These are phyloP conservation scores for Marmota flaviventris DNA, from an alignment of 2,113 vertebrate genomes.

Conservation along the genomic window DNA sequence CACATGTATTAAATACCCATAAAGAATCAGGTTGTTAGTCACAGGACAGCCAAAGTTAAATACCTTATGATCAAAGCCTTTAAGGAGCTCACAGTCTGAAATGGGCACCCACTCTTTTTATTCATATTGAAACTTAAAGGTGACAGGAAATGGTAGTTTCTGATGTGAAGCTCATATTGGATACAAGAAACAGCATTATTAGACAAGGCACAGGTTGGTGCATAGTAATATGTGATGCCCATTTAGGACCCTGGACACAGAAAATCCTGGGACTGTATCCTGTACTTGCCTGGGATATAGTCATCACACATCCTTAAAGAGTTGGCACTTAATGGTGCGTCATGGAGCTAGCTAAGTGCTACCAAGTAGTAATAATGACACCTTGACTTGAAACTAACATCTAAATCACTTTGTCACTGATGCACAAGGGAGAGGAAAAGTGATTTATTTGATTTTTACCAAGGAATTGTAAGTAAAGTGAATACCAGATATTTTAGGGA, in stretches of 20 bases:
- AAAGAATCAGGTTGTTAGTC: not conserved
- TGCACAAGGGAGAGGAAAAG: not conserved
- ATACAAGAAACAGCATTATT: not conserved
- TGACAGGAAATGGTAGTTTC: not conserved
- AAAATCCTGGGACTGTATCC: not conserved
- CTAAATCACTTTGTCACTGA: not conserved
- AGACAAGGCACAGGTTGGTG: not conserved
- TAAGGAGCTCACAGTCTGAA: not conserved
- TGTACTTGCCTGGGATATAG: not conserved
- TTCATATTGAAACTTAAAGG: not conserved
- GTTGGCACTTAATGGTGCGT: not conserved
- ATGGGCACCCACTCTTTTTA: not conserved
- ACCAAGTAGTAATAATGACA: not conserved
- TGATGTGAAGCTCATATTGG: not conserved
- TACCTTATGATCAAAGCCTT: not conserved
- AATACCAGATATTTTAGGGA: not conserved
- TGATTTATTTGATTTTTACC: not conserved
- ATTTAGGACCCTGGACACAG: not conserved
- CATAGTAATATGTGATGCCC: not conserved
- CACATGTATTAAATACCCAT: not conserved
- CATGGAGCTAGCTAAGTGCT: not conserved
- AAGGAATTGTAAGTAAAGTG: not conserved
- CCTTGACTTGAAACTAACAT: not conserved
- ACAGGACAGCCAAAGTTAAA: not conserved
- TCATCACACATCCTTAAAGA: not conserved